Conservation (phyloP, 2,888 invertebrate species). For the Zootermopsis nevadensis region DNA sequence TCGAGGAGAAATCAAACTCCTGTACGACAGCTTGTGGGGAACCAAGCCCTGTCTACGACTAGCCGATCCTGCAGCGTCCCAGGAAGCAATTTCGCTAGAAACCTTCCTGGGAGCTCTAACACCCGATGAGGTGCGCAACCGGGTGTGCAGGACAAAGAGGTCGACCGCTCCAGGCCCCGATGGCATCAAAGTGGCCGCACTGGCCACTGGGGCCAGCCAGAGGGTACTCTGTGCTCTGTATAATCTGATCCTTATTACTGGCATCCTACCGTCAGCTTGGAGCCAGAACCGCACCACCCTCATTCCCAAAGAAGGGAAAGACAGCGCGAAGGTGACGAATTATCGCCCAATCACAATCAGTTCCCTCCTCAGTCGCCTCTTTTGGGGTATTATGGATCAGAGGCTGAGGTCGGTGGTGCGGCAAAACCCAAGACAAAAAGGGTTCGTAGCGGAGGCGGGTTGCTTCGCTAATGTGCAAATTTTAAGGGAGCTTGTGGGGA, state of each 20-base stretch:
- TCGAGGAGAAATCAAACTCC: slow-evolving; percentile 49
- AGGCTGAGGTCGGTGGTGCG: slow-evolving; percentile 53
- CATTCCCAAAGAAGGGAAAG: slow-evolving; percentile 58
- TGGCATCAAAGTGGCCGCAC: not conserved
- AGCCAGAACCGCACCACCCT: slow-evolving; percentile 56
- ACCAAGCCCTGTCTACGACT: not conserved
- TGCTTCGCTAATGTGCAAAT: slow-evolving; percentile 49
- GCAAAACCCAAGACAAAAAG: slow-evolving; percentile 57
- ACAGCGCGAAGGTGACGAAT: slow-evolving; percentile 54
- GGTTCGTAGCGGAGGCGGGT: slow-evolving; percentile 57
- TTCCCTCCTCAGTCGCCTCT: slow-evolving; percentile 57
- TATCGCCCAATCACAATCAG: slow-evolving; percentile 59
- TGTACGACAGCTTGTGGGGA: slow-evolving; percentile 57
- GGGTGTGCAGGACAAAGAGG: no score
- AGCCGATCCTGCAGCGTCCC: not conserved
- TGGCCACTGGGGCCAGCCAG: not conserved
- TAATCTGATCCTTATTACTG: not conserved
- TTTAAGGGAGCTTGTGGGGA: slow-evolving; percentile 36
- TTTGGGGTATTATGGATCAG: slow-evolving; percentile 56
- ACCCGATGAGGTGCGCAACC: no score
- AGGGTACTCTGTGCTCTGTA: not conserved
- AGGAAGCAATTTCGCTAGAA: no score
- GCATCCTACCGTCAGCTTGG: not conserved
- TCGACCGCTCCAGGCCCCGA: not conserved
- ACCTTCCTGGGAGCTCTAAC: no score